phyloP scores from a whole-genome alignment of 2,797 vertebrate species.

The Cichlasoma orientale region DNA sequence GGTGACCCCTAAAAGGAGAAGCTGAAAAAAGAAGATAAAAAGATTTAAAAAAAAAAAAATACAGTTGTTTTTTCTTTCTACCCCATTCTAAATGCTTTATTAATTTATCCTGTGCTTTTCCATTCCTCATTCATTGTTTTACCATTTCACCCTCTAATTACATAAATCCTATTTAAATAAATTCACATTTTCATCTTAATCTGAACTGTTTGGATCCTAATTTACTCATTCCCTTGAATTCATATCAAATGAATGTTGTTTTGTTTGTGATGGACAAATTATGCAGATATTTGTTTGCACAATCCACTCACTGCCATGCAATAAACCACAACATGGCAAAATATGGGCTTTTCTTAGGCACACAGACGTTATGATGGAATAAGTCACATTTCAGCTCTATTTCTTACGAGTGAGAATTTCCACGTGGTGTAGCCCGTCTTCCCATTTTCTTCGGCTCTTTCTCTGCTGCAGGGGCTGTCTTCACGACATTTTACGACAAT shows the following conservation, averaged over 20 bases:
- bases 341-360: background rate
- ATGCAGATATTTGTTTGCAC: background rate
- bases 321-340: background rate
- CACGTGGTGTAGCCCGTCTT: constrained; percentile 66
- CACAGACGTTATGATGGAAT: background rate
- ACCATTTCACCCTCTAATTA: too few relatives aligned
- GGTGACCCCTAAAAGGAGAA: background rate
- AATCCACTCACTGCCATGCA: background rate
- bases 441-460: constrained; percentile 36
- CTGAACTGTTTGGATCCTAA: background rate
- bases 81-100: background rate
- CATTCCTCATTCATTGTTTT: too few relatives aligned
- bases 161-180: too few relatives aligned
- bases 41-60: background rate
- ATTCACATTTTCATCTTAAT: too few relatives aligned
- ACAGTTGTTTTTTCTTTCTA: background rate
- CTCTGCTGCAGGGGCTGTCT: constrained; percentile 50
- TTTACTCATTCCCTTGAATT: background rate
- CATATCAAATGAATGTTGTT: background rate
- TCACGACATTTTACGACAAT: constrained; percentile 84
- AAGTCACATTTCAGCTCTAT: background rate
- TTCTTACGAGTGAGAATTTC: constrained; percentile 40
- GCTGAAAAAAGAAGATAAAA: background rate
- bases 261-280: background rate
- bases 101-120: too few relatives aligned